These are phyloP conservation scores for Mesocentrotus franciscanus DNA, from an alignment of 53 echinoderm and acorn worm genomes.

Conservation along the genomic window DNA sequence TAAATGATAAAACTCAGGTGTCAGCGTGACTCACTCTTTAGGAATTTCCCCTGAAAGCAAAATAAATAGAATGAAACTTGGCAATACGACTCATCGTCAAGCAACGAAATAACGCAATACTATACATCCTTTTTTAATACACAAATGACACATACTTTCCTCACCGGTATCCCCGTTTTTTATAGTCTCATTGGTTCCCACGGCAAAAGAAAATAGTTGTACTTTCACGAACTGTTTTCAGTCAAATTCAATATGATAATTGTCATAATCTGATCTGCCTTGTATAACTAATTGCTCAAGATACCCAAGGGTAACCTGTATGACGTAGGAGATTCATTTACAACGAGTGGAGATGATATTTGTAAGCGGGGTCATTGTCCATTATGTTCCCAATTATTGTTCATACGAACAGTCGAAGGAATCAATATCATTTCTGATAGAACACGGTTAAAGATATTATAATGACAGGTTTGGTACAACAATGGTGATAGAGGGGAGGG, in stretches of 20 bases:
- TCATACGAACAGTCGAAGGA: too few species aligned
- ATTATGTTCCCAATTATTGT: background rate
- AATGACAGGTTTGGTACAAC: too few species aligned
- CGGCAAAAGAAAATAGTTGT: conserved; percentile 25
- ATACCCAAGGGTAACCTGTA: background rate
- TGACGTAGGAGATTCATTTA: conserved; percentile 1
- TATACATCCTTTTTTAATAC: background rate
- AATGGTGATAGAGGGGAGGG: too few species aligned
- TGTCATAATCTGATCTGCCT: conserved; percentile 66
- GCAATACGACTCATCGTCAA: background rate
- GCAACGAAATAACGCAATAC: background rate
- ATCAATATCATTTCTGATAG: too few species aligned
- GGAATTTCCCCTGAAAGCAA: conserved; percentile 45
- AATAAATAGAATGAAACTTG: conserved; percentile 4
- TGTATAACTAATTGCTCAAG: conserved; percentile 42
- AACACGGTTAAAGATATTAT: too few species aligned
- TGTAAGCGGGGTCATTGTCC: background rate
- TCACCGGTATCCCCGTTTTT: background rate
- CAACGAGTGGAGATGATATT: background rate
- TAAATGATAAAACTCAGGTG: background rate
- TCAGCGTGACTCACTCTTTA: background rate
- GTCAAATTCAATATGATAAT: conserved; percentile 46
- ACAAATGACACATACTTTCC: background rate
- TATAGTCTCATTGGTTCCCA: conserved; percentile 4
- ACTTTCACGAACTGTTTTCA: background rate